Percentiles rank a stretch among this genome's conserved stretches.
phyloP scores from a whole-genome alignment of 2,797 vertebrate genomes.

The Crenuchus spilurus region DNA sequence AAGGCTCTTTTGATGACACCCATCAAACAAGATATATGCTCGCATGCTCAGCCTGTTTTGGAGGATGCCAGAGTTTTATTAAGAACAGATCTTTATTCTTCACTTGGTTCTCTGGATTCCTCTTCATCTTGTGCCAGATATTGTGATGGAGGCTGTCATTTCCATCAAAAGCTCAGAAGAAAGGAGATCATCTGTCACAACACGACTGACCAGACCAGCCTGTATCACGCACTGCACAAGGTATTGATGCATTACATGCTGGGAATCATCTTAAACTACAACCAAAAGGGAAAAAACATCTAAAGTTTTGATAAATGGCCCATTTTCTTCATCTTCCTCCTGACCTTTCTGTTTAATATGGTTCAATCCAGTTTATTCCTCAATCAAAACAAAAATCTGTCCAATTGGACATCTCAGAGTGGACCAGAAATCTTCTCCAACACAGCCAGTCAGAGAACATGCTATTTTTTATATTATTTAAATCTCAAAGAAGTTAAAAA shows the following conservation, averaged over 20 bases:
- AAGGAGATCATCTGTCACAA: constrained; percentile 39
- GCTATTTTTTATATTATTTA: too few relatives aligned
- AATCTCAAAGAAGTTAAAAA: too few relatives aligned
- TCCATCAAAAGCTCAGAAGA: constrained; percentile 38
- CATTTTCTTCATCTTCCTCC: background rate
- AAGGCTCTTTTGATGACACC: constrained; percentile 56
- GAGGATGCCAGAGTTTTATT: constrained; percentile 73
- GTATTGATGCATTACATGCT: constrained; percentile 27
- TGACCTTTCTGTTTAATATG: too few relatives aligned
- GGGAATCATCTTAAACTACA: constrained; percentile 12
- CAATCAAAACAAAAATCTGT: too few relatives aligned
- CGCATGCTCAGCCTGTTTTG: constrained; percentile 71
- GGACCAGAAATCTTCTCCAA: too few relatives aligned
- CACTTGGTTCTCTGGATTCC: constrained; percentile 50
- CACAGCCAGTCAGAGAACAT: too few relatives aligned
- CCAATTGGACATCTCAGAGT: too few relatives aligned
- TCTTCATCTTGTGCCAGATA: constrained; percentile 41
- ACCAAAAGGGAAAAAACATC: background rate
- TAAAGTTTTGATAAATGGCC: background rate
- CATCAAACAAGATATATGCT: constrained; percentile 76
- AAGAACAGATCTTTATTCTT: constrained; percentile 70
- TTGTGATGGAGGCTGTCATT: constrained; percentile 39
- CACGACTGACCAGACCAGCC: constrained; percentile 10
- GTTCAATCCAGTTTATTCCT: too few relatives aligned
- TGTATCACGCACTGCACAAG: constrained; percentile 10